Evolutionary conservation across 23 tunicate species (phyloP).

Genomic region (Corella eumyota): DNA sequence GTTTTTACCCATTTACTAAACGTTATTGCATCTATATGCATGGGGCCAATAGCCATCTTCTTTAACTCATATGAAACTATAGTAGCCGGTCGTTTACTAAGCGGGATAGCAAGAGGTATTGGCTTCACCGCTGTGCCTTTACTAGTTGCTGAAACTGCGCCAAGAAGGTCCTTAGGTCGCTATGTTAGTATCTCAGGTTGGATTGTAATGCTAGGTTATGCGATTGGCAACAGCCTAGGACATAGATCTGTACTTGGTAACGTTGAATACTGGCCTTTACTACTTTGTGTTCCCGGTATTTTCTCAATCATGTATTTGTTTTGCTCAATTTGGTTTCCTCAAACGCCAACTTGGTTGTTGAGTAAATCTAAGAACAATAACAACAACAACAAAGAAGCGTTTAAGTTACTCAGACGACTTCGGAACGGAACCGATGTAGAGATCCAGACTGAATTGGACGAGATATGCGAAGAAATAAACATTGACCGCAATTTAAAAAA

Average conservation of each 20-base stretch:
- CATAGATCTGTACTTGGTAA: conserved; percentile 16
- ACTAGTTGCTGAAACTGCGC: conserved; percentile 9
- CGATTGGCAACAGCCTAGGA: conserved; percentile 7
- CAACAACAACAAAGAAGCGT: neutral
- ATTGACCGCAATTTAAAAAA: neutral
- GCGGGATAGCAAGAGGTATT: conserved; percentile 36
- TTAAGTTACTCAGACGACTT: neutral
- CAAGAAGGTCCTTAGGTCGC: conserved; percentile 7
- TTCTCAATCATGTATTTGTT: conserved; percentile 15
- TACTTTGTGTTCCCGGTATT: conserved; percentile 12
- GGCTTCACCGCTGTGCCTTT: conserved; percentile 18
- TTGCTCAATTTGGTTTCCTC: conserved; percentile 16
- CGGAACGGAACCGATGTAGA: neutral
- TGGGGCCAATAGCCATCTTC: conserved; percentile 21
- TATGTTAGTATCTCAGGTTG: conserved; percentile 3
- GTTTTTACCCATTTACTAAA: conserved; percentile 7
- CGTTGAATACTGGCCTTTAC: conserved; percentile 1
- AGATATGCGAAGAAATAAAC: conserved; percentile 4
- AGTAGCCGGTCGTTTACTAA: conserved; percentile 26
- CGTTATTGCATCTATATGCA: conserved; percentile 17
- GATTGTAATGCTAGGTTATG: conserved; percentile 9
- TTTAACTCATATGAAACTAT: conserved; percentile 16
- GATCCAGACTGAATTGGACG: conserved; percentile 1
- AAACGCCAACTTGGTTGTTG: conserved; percentile 21
- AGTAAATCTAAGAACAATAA: neutral